A percentile compares a stretch with the other conserved stretches of the same genome.
phyloP scores from a whole-genome alignment of 2,113 vertebrate species.

The Phainopepla nitens region DNA sequence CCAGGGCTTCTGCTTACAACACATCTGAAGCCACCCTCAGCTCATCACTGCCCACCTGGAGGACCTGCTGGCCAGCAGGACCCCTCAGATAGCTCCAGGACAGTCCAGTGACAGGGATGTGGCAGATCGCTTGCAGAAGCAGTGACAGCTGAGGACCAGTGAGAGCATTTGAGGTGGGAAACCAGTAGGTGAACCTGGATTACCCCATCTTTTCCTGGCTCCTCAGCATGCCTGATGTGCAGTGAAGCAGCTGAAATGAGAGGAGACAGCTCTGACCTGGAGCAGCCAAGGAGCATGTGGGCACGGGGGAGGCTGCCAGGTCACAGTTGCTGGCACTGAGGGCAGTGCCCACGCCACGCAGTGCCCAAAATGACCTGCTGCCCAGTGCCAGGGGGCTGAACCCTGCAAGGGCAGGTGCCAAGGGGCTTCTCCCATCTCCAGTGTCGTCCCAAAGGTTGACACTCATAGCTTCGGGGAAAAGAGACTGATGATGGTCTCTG shows the following conservation, averaged over 20 bases:
- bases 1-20: background rate
- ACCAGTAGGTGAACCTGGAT: background rate
- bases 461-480: background rate
- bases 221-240: background rate
- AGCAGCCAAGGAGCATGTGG: background rate
- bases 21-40: background rate
- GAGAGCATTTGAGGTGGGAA: background rate
- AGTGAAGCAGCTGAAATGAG: background rate
- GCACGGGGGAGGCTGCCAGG: background rate
- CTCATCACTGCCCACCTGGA: background rate
- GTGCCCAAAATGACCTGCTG: fast-evolving
- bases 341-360: background rate
- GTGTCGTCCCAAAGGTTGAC: fast-evolving
- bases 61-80: background rate
- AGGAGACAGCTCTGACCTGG: background rate
- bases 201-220: background rate
- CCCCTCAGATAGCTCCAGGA: background rate
- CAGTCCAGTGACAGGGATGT: background rate
- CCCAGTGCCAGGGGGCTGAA: background rate
- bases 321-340: background rate
- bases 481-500: background rate
- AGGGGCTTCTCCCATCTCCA: background rate
- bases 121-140: background rate
- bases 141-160: fast-evolving
- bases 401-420: background rate